Evolutionary conservation across 2,888 invertebrate species (phyloP), one percentile per base, ranked within the genome.

Genomic region (Tryphoninae sp.): DNA sequence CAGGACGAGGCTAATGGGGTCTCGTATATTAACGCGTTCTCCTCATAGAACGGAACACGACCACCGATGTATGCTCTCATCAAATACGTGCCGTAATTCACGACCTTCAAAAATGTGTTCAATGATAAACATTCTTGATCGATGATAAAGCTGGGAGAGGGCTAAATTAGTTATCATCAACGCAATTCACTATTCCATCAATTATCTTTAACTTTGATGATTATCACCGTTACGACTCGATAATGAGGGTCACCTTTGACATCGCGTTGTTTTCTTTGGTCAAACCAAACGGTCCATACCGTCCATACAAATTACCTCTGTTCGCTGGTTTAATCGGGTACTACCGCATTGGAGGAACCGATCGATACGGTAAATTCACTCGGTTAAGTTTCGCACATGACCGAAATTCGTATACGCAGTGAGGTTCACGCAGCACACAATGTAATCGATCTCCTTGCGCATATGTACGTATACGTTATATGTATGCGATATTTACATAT

Each of bases 1-100:
- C 1, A 8, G 16, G 55, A 19, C 16, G 22, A 49, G 42, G 58
- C 68, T 82, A 85, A 85, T 83, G 76, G 81, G 55, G 53, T 45
- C 68, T 83, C 75, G 74, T 85, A 81, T 80, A 78, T 86, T 82
- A 83, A 76, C 71, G 19, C 22, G 40, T 51, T 62, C 58, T 64
- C 40, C 58, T 78, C 65, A 22, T 2, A 55, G 8, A 19, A 45
- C 45, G 45, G 2, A 13, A 55, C 55, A 55, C 51, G 51, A 9
- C 55, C 55, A 19, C 55, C 4, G 19, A 9, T 51, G 51, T 51
- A 51, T 51, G 51, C 51, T 8, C 33, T 6, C 33, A 33, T 33
- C 33, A 33, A 33, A 7, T 33, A 33, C 33, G 33, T 33, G 6
- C 7, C 33, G 6, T 33, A 33, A 33, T 33, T 33, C 33, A 7